Evolutionary conservation across 37 sponge, comb jelly and placozoan genomes (phyloP).

Genomic region (Haliclona indistincta): DNA sequence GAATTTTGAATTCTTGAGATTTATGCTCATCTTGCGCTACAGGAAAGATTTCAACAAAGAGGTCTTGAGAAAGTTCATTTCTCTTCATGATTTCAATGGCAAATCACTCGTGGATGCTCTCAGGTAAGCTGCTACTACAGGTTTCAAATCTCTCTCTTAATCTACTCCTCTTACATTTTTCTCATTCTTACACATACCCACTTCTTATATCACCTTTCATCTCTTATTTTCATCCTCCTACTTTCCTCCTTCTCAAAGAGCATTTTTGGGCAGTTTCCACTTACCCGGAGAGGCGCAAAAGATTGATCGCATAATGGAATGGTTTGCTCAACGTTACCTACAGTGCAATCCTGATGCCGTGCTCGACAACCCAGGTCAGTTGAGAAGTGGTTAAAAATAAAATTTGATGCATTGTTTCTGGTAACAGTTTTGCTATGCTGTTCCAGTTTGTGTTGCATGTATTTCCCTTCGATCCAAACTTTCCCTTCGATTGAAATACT

Average conservation of each 20-base stretch:
- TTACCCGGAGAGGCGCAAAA: conserved; percentile 98
- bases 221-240: not conserved
- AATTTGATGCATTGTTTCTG: too few species aligned
- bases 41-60: conserved; percentile 93
- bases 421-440: too few species aligned
- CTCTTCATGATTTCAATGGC: conserved; percentile 80
- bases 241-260: conserved; percentile 27
- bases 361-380: conserved; percentile 71
- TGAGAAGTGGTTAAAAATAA: too few species aligned
- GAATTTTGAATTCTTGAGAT: too few species aligned
- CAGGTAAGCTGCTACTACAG: conserved; percentile 37
- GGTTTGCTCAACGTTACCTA: conserved; percentile 86
- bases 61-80: conserved; percentile 87
- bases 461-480: too few species aligned
- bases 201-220: not conserved
- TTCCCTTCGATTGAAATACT: too few species aligned
- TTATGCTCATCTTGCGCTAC: too few species aligned
- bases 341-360: conserved; percentile 69
- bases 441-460: too few species aligned
- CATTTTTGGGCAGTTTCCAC: conserved; percentile 88
- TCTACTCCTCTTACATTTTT: not conserved
- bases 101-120: conserved; percentile 88
- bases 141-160: not conserved
- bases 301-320: conserved; percentile 98
- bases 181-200: not conserved